phyloP scores from a whole-genome alignment of 2,797 vertebrate species.

The Oreochromis grahami region DNA sequence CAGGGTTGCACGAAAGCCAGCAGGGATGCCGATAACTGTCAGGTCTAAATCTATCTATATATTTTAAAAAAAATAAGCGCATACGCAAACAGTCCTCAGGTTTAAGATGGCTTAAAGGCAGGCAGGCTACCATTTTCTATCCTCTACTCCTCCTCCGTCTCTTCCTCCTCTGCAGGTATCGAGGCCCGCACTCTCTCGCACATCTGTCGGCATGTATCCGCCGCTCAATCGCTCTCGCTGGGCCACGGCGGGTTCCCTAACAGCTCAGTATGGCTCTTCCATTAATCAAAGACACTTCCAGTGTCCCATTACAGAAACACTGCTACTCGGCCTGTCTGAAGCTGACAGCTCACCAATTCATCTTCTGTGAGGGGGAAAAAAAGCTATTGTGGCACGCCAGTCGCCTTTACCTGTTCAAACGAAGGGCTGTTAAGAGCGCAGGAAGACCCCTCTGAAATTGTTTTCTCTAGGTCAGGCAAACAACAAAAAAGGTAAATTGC shows the following conservation, averaged over 20 bases:
- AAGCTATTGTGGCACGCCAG: slow-evolving; percentile 67
- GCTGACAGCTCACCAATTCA: slow-evolving; percentile 91
- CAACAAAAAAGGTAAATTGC: slow-evolving; percentile 83
- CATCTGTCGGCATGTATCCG: slow-evolving; percentile 80
- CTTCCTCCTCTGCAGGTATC: slow-evolving; percentile 38
- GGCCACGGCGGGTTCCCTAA: slow-evolving; percentile 77
- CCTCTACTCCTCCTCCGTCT: neutral
- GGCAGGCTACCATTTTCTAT: neutral
- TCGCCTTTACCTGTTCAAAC: slow-evolving; percentile 76
- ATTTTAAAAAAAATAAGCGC: neutral
- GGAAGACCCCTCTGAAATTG: slow-evolving; percentile 83
- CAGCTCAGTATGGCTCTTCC: slow-evolving; percentile 82
- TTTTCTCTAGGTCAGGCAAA: slow-evolving; percentile 86
- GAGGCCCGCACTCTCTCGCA: slow-evolving; percentile 44
- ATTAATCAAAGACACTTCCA: slow-evolving; percentile 98
- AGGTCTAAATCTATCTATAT: slow-evolving; percentile 24
- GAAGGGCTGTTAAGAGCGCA: slow-evolving; percentile 73
- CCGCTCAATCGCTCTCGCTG: slow-evolving; percentile 78
- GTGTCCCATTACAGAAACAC: slow-evolving; percentile 95
- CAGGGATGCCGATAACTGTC: slow-evolving; percentile 5
- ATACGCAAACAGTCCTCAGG: slow-evolving; percentile 16
- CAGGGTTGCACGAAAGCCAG: neutral
- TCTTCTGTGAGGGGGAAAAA: slow-evolving; percentile 76
- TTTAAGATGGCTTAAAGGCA: slow-evolving; percentile 33
- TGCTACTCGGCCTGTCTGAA: slow-evolving; percentile 85